phyloP scores from a whole-genome alignment of 2,797 vertebrate genomes.

The Lemur catta region DNA sequence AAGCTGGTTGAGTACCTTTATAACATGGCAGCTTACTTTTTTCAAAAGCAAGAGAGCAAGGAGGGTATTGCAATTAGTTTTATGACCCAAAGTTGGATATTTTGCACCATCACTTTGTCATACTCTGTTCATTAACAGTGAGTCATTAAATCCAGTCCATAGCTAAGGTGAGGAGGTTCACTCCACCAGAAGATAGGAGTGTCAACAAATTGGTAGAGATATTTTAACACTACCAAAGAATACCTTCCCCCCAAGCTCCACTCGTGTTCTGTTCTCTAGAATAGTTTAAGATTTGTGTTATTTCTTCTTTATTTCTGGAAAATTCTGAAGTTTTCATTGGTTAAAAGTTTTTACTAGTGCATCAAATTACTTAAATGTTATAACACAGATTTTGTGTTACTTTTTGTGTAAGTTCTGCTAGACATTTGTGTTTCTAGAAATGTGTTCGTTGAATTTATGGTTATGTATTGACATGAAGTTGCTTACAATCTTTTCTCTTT shows the following conservation, averaged over 20 bases:
- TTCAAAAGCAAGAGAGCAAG: not conserved
- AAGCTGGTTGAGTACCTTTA: not conserved
- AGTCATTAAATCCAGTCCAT: not conserved
- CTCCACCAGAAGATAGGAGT: not conserved
- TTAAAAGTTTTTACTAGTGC: not conserved
- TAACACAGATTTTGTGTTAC: not conserved
- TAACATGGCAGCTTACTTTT: not conserved
- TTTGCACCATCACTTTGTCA: not conserved
- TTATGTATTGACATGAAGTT: not conserved
- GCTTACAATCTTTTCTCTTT: not conserved
- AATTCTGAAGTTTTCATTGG: not conserved
- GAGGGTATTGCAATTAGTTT: not conserved
- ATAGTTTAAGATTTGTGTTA: not conserved
- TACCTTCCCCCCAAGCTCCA: rapidly evolving
- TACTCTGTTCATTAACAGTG: not conserved
- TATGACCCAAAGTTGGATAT: not conserved
- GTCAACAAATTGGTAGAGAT: not conserved
- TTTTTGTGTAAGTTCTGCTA: not conserved
- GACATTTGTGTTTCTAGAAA: not conserved
- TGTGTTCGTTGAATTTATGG: not conserved
- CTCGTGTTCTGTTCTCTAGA: not conserved
- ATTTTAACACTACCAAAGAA: not conserved
- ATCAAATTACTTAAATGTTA: not conserved
- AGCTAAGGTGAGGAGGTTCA: not conserved
- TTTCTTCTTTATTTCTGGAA: not conserved